These are phyloP conservation scores for Megalopta genalis DNA, from an alignment of 1,140 invertebrate genomes.

Conservation along the genomic window DNA sequence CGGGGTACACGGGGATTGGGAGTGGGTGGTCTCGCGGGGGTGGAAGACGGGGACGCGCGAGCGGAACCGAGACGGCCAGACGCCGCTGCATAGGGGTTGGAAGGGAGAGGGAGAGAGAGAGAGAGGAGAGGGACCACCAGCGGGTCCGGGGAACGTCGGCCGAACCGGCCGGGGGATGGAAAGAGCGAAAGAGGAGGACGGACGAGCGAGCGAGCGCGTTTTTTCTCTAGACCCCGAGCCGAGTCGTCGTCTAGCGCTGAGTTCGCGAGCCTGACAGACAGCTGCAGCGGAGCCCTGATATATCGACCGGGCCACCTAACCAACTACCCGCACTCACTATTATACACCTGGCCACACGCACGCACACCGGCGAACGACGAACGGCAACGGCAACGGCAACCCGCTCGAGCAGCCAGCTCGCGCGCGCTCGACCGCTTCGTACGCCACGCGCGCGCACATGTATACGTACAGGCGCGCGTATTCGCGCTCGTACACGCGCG, in stretches of 20 bases:
- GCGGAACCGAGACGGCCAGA: not conserved
- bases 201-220: constrained; percentile 59
- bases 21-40: not conserved
- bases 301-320: constrained; percentile 76
- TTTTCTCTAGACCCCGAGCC: constrained; percentile 72
- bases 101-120: not conserved
- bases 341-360: constrained; percentile 65
- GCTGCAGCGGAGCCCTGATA: constrained; percentile 78
- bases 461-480: too few species aligned
- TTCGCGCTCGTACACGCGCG: too few species aligned
- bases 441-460: constrained; percentile 33
- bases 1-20: constrained; percentile 47
- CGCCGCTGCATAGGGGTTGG: too few species aligned
- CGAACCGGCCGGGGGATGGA: not conserved
- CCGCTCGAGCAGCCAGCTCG: too few species aligned
- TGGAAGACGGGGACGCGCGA: not conserved
- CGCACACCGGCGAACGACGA: not conserved
- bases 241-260: constrained; percentile 71
- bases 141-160: constrained; percentile 21
- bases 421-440: too few species aligned
- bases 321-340: constrained; percentile 69
- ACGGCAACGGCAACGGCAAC: too few species aligned
- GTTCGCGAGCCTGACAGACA: constrained; percentile 77
- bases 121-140: not conserved
- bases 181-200: constrained; percentile 44